A percentile compares a stretch with the other conserved stretches of the same genome.
Evolutionary conservation across 1,140 invertebrate genomes (phyloP).

Genomic region (Pinna nobilis): DNA sequence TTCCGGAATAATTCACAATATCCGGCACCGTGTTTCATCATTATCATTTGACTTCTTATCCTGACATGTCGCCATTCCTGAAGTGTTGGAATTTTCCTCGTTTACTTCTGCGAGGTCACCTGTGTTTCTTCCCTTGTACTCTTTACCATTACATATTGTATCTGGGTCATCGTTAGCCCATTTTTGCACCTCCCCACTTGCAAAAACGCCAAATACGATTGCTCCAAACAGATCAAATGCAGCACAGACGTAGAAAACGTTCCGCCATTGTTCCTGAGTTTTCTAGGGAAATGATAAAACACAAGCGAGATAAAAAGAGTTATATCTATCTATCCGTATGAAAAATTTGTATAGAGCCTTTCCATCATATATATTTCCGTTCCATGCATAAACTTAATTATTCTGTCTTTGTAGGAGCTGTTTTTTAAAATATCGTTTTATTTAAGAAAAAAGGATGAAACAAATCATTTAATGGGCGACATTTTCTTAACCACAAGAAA

Average conservation of each 20-base stretch:
- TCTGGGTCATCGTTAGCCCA: constrained; percentile 79
- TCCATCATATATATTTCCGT: neutral
- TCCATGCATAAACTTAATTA: too few species aligned
- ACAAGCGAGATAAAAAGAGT: neutral
- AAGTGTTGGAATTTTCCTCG: too few species aligned
- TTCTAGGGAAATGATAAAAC: constrained; percentile 41
- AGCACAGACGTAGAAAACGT: too few species aligned
- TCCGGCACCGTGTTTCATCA: too few species aligned
- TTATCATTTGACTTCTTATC: too few species aligned
- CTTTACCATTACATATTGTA: too few species aligned
- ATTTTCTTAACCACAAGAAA: neutral
- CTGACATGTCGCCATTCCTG: too few species aligned
- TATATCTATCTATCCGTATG: neutral
- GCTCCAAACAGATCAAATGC: constrained; percentile 82
- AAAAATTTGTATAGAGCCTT: neutral
- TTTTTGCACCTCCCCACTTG: constrained; percentile 86
- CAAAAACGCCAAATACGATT: constrained; percentile 83
- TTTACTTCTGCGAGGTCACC: too few species aligned
- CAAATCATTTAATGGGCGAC: neutral
- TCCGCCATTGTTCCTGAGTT: constrained; percentile 80
- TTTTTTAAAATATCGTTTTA: neutral
- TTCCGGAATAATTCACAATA: too few species aligned
- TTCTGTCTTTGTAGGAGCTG: neutral
- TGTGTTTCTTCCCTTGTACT: too few species aligned
- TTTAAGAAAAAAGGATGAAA: neutral